A percentile compares a stretch with the other conserved stretches of the same genome.
These are phyloP conservation scores for Belonocnema kinseyi DNA, from an alignment of 1,140 invertebrate genomes.

Conservation along the genomic window DNA sequence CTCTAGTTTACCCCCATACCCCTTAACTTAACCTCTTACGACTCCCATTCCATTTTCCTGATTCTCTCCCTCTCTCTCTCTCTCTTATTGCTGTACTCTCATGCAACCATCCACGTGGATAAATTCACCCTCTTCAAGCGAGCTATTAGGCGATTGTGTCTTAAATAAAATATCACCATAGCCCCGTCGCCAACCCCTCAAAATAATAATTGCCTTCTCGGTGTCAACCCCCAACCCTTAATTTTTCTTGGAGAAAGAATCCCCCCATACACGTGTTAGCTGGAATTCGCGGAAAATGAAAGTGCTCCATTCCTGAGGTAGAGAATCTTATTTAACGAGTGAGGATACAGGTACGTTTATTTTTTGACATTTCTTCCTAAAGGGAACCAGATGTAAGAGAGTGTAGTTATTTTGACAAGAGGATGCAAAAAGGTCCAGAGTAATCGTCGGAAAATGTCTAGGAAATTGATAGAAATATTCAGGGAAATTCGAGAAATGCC, in stretches of 20 bases:
- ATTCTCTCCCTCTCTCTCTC: constrained; percentile 44
- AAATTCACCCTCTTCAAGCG: constrained; percentile 64
- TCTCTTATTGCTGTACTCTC: constrained; percentile 34
- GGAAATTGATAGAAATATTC: too few relatives aligned
- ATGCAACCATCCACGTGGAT: constrained; percentile 39
- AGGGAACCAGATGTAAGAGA: too few relatives aligned
- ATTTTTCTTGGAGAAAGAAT: constrained; percentile 32
- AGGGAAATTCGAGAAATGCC: too few relatives aligned
- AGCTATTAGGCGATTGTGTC: constrained; percentile 73
- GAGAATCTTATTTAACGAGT: neutral
- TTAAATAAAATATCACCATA: constrained; percentile 71
- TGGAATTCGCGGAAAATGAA: constrained; percentile 38
- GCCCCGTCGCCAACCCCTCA: constrained; percentile 66
- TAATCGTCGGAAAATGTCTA: too few relatives aligned
- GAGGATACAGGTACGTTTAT: too few relatives aligned
- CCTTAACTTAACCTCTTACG: constrained; percentile 49
- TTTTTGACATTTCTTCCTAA: too few relatives aligned
- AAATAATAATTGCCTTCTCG: constrained; percentile 71
- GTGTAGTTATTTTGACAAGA: too few relatives aligned
- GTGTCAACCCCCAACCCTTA: constrained; percentile 52
- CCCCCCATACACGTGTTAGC: neutral
- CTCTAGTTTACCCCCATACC: constrained; percentile 44
- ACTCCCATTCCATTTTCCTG: constrained; percentile 39
- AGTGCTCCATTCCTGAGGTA: constrained; percentile 21
- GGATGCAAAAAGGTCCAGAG: too few relatives aligned